Evolutionary conservation across 2,113 vertebrate species (phyloP), one percentile per base, ranked within the genome.

Genomic region (Otus sunia): DNA sequence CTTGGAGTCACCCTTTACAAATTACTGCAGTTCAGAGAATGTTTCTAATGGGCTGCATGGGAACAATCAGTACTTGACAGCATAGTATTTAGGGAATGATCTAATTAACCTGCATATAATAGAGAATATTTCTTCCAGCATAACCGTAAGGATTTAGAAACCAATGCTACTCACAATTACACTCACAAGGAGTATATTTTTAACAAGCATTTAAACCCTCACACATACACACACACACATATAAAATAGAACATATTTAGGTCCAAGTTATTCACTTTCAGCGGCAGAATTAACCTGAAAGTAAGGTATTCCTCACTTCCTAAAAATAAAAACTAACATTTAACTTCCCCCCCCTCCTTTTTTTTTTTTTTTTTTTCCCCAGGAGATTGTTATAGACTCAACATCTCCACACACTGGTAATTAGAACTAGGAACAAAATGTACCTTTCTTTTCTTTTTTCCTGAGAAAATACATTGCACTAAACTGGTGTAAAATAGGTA

Each of bases 351-450:
- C 12, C 13, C 13, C 3, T 8, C 10, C 19, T 11, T 37, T 36
- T 39, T 30, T 6, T 2, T 4, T 8, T 9, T 16, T 11, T 37
- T 36, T 39, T 30, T 6, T 2, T 4, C 4, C 1, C 7, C 10
- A 29, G 43, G 63, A 86, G 16, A 20, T 58, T 80, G 5, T 47
- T 62, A 55, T 2, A 94, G 29, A 55, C 32, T 62, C 55, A 83
- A 56, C 13, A 75, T 86, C 47, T 83, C 75, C 60, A 78, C 52
- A 37, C 37, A 30, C 52, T 62, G 52, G 36, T 71, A 81, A 68
- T 75, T 78, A 86, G 20, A 91, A 77, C 18, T 20, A 60, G 21
- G 52, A 67, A 47, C 2, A 88, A 83, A 93, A 77, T 4, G 7
- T 43, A 41, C 27, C 4, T 63, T 63, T 87, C 18, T 78, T 56